Evolutionary conservation across 2,113 vertebrate species (phyloP), one percentile per base, ranked within the genome.

Genomic region (Stigmatopora nigra): DNA sequence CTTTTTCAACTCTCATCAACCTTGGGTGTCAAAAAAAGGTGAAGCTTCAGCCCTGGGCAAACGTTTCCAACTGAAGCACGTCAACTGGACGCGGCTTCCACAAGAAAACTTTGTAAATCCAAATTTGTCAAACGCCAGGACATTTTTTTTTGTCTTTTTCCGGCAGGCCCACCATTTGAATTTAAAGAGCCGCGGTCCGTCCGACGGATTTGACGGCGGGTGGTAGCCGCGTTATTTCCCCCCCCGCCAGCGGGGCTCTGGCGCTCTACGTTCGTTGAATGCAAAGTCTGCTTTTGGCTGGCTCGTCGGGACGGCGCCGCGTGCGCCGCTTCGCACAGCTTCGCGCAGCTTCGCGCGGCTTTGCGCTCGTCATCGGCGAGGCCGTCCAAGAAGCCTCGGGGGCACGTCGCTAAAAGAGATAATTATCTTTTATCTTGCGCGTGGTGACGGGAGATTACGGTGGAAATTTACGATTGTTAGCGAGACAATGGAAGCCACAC

Each of bases 371-470:
- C 67, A 83, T 89, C 86, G 84, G 75, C 78, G 38, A 78, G 78
- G 81, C 84, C 63, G 73, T 87, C 87, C 86, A 84, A 85, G 77
- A 79, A 78, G 86, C 87, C 89, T 82, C 71, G 72, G 86, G 90
- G 88, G 83, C 81, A 79, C 85, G 81, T 78, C 82, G 79, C 78
- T 38, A 81, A 86, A 81, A 86, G 85, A 90, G 89, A 91, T 91
- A 87, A 84, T 89, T 89, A 91, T 91, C 90, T 91, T 87, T 89
- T 88, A 89, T 91, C 89, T 89, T 80, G 85, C 35, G 47, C 90
- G 89, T 90, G 89, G 85, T 89, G 90, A 90, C 86, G 84, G 88
- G 83, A 90, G 90, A 90, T 90, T 91, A 90, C 86, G 86, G 86
- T 89, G 88, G 86, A 91, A 87, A 90, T 90, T 87, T 90, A 90